Conservation (phyloP, 2,113 vertebrate genomes). For the Eulacestoma nigropectus region DNA sequence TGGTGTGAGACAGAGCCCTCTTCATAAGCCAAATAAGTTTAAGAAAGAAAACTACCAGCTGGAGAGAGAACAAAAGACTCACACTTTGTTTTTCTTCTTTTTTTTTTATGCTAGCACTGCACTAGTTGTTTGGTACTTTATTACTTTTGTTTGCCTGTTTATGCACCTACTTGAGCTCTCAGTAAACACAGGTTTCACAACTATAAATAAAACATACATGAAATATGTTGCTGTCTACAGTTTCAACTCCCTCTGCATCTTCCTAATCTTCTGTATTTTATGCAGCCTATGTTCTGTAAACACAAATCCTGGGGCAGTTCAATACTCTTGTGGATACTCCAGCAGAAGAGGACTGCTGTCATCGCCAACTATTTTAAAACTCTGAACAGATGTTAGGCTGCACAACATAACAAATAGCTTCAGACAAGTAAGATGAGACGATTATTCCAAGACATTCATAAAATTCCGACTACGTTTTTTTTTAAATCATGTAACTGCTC, state of each 20-base stretch:
- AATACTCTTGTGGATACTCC: not conserved
- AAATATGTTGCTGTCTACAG: not conserved
- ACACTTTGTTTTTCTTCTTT: not conserved
- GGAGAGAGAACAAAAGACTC: not conserved
- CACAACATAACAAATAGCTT: not conserved
- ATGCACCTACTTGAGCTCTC: not conserved
- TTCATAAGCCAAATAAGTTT: not conserved
- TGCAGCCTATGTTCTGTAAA: not conserved
- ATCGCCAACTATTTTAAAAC: constrained; percentile 12
- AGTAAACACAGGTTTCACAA: not conserved
- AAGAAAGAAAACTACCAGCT: not conserved
- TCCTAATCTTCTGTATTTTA: not conserved
- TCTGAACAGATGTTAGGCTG: constrained; percentile 9
- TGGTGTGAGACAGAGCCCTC: not conserved
- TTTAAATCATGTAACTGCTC: not conserved
- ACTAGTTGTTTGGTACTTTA: not conserved
- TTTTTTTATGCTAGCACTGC: not conserved
- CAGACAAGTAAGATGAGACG: not conserved
- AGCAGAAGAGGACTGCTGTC: constrained; percentile 1
- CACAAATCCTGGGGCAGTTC: not conserved
- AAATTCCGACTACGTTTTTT: not conserved
- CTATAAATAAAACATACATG: not conserved
- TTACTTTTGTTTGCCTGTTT: not conserved
- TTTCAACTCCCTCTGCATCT: not conserved
- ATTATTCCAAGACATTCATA: not conserved